Conservation (phyloP, 2,797 vertebrate species). For the Anabacerthia variegaticeps region DNA sequence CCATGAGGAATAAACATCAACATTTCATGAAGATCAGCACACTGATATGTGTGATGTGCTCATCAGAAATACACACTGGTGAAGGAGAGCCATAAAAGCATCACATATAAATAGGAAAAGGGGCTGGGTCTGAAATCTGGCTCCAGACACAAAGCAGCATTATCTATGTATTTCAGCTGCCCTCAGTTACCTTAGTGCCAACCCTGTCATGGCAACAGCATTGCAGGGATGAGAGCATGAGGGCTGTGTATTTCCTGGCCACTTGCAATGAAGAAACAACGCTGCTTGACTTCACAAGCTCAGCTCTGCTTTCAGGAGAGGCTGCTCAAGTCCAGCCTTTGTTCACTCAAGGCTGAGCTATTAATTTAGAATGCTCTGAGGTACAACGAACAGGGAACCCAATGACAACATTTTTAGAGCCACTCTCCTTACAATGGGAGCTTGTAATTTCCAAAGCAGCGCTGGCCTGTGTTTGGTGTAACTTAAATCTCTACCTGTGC, state of each 20-base stretch:
- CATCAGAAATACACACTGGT: background rate
- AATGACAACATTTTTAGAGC: conserved; percentile 7
- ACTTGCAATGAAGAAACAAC: background rate
- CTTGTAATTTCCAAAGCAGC: conserved; percentile 2
- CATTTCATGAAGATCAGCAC: background rate
- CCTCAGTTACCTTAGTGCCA: background rate
- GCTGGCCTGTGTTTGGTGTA: background rate
- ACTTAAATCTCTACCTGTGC: background rate
- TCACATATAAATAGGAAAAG: background rate
- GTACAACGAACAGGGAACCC: background rate
- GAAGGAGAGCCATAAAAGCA: background rate
- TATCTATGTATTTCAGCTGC: conserved; percentile 15
- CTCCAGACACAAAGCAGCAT: background rate
- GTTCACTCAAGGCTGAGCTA: background rate
- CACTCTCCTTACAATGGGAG: background rate
- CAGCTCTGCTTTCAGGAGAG: background rate
- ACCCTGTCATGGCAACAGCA: background rate
- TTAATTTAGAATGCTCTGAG: background rate
- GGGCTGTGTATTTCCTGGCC: background rate
- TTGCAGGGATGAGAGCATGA: background rate
- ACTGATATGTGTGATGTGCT: background rate
- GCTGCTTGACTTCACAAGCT: background rate
- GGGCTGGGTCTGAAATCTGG: background rate
- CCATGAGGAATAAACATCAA: background rate
- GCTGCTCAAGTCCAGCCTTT: background rate